Conservation (phyloP, 2,888 invertebrate species). For the Apamea anceps region DNA sequence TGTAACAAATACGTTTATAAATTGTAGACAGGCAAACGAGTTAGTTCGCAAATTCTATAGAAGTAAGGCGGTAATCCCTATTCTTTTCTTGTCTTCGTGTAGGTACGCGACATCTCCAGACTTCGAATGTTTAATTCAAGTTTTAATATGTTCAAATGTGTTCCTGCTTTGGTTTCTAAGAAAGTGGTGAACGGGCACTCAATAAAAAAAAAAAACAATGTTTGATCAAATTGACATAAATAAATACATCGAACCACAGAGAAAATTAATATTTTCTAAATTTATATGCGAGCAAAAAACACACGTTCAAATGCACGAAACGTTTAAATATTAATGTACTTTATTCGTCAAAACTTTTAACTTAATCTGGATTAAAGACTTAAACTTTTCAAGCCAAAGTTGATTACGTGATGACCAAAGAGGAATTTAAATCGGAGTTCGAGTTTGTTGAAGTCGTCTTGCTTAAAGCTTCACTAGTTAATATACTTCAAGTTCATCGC, state of each 20-base stretch:
- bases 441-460: conserved; percentile 30
- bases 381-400: conserved; percentile 51
- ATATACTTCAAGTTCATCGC: conserved; percentile 36
- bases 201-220: neutral
- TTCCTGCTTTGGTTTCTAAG: neutral
- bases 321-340: conserved; percentile 54
- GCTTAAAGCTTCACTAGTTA: conserved; percentile 30
- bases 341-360: conserved; percentile 57
- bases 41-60: conserved; percentile 28
- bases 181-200: too few relatives aligned
- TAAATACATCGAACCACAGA: neutral
- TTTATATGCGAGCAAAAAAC: conserved; percentile 9
- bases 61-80: conserved; percentile 10
- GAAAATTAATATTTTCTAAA: neutral
- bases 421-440: conserved; percentile 45
- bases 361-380: conserved; percentile 56
- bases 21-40: conserved; percentile 18
- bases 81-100: neutral
- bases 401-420: conserved; percentile 61
- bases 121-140: too few relatives aligned
- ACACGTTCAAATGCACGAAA: conserved; percentile 36
- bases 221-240: neutral
- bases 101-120: neutral
- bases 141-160: neutral
- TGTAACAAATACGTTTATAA: conserved; percentile 9